Evolutionary conservation across 2,888 invertebrate species (phyloP).

Genomic region (Platypus cylindrus): DNA sequence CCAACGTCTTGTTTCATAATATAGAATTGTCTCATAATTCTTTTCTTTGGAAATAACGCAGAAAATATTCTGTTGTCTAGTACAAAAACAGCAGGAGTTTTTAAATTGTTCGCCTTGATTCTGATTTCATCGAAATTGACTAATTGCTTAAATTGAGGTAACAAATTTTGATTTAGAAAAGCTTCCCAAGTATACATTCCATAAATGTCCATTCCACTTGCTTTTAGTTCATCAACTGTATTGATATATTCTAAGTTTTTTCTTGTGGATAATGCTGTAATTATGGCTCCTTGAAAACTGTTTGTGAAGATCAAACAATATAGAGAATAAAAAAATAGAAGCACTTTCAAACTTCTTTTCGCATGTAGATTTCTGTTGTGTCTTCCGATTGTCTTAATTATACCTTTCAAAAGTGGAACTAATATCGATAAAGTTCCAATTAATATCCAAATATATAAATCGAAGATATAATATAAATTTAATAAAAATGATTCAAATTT

Average conservation of each 20-base stretch:
- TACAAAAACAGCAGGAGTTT: too few species aligned
- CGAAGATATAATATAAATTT: constrained; percentile 7
- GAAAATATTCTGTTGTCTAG: too few species aligned
- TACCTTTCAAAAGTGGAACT: background rate
- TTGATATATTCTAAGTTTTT: constrained; percentile 6
- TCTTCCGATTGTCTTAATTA: too few species aligned
- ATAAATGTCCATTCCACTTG: constrained; percentile 5
- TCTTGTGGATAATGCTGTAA: constrained; percentile 9
- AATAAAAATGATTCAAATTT: constrained; percentile 3
- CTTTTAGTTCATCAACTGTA: constrained; percentile 8
- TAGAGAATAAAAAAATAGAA: too few species aligned
- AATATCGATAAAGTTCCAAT: constrained; percentile 1
- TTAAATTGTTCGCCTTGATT: too few species aligned
- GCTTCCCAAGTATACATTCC: constrained; percentile 4
- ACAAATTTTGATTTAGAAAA: constrained; percentile 3
- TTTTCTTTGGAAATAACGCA: too few species aligned
- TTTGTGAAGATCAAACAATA: constrained; percentile 6
- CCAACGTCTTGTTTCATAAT: constrained; percentile 8
- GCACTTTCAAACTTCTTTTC: too few species aligned
- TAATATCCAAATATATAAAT: constrained; percentile 8
- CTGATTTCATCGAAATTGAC: too few species aligned
- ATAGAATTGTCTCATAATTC: constrained; percentile 5
- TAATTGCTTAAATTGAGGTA: too few species aligned
- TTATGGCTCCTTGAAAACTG: constrained; percentile 9
- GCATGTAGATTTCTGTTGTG: too few species aligned